Conservation (phyloP, 2,113 vertebrate species). For the Azemiops feae region DNA sequence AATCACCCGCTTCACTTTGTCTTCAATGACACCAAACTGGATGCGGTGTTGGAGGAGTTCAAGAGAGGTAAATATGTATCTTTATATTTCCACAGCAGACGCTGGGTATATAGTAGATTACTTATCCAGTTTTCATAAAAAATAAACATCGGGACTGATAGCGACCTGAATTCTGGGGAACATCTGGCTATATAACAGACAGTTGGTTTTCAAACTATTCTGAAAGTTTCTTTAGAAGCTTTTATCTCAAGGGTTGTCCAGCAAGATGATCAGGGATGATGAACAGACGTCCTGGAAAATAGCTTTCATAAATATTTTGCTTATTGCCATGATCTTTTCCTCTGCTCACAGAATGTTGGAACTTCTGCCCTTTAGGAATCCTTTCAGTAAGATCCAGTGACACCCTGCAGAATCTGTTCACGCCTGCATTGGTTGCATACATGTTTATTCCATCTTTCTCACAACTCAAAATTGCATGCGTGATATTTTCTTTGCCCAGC, state of each 20-base stretch:
- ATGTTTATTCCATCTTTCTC: neutral
- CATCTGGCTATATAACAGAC: neutral
- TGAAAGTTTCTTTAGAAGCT: no score
- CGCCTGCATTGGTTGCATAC: neutral
- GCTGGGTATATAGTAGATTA: no score
- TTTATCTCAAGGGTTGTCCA: neutral
- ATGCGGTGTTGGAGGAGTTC: conserved; percentile 91
- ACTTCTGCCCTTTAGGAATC: neutral
- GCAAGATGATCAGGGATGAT: neutral
- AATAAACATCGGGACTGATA: neutral
- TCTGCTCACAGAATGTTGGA: neutral
- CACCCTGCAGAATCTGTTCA: neutral
- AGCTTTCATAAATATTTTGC: neutral
- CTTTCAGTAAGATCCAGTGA: no score
- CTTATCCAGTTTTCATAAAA: neutral
- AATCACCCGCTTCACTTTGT: conserved; percentile 90
- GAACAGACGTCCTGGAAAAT: neutral
- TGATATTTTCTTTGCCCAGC: neutral
- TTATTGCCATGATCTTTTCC: neutral
- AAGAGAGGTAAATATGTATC: conserved; percentile 76
- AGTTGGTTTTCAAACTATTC: neutral
- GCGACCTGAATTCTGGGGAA: neutral
- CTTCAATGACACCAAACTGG: conserved; percentile 91
- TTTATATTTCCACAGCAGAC: neutral
- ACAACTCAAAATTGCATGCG: neutral